Evolutionary conservation across 92 coral and sea anemone species (phyloP).

Genomic region (Umimayanthus kanabou): DNA sequence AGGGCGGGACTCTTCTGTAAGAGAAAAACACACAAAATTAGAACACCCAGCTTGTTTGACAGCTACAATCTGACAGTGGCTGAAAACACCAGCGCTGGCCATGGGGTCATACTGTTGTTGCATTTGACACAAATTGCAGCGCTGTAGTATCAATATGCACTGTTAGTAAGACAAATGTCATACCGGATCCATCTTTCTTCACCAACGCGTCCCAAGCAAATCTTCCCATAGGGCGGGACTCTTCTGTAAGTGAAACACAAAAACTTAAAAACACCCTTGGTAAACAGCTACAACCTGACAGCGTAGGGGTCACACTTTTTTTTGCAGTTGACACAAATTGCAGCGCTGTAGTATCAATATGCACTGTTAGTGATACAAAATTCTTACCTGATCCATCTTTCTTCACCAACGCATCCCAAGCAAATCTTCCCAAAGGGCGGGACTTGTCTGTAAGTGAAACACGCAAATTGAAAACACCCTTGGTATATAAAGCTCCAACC

Average conservation of each 20-base stretch:
- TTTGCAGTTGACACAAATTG: too few species aligned
- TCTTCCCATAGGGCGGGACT: background rate
- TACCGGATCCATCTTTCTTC: background rate
- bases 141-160: too few species aligned
- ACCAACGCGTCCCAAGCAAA: background rate
- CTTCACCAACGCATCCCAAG: background rate
- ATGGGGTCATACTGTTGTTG: background rate
- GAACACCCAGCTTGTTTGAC: too few species aligned
- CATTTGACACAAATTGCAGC: too few species aligned
- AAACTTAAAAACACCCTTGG: too few species aligned
- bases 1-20: background rate
- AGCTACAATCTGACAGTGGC: background rate
- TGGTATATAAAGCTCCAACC: too few species aligned
- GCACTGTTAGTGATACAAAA: too few species aligned
- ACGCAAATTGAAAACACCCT: too few species aligned
- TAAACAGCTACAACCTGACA: background rate
- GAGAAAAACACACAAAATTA: background rate
- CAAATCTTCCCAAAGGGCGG: background rate
- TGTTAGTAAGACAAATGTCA: too few species aligned
- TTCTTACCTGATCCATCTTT: background rate
- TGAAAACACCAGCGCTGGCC: too few species aligned
- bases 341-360: too few species aligned
- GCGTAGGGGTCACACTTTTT: too few species aligned
- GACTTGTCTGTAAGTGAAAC: background rate
- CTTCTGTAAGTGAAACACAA: background rate